Evolutionary conservation across 92 coral and sea anemone species (phyloP), one percentile per base, ranked within the genome.

Genomic region (Anthopleura xanthogrammica): DNA sequence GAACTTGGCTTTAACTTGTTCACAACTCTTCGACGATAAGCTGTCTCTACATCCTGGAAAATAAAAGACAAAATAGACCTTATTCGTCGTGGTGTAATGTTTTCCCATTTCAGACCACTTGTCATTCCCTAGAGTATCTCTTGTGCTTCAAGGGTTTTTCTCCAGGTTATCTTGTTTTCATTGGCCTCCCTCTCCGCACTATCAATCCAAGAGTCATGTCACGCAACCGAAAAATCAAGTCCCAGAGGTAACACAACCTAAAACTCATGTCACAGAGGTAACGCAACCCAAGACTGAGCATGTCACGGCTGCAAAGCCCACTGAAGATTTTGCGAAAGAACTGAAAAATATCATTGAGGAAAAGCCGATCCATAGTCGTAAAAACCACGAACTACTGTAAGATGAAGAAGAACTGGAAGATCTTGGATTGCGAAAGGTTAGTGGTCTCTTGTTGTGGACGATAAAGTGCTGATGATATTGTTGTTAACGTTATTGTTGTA

Each of bases 221-320:
- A 46, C 50, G 50, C 50, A 46, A 46, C 50, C 50, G 7, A 46
- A 46, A 46, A 46, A 46, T 46, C 9, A 46, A 52, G 54, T 74
- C 36, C 36, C 64, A 42, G 12, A 60, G 54, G 84, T 68, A 8
- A 80, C 83, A 42, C 41, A 80, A 80, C 76, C 75, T 23, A 62
- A 58, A 5, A 16, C 1, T 62, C 65, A 78, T 12, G 56, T 42
- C 60, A 40, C 24, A 19, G 80, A 77, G 17, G 66, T 24, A 17
- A 80, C 83, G 72, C 74, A 80, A 57, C 83, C 23, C 36, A 80
- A 55, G 14, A 55, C 52, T 24, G 56, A 56, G 42, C 39, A 73
- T 39, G 50, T 73, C 50, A n/a, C 41, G 77, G 54, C 77, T 20
- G 11, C 8, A 22, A 79, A 55, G 12, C 41, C 71, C 7, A 65